phyloP scores from a whole-genome alignment of 2,113 vertebrate genomes.

The Lamprologus lemairii region DNA sequence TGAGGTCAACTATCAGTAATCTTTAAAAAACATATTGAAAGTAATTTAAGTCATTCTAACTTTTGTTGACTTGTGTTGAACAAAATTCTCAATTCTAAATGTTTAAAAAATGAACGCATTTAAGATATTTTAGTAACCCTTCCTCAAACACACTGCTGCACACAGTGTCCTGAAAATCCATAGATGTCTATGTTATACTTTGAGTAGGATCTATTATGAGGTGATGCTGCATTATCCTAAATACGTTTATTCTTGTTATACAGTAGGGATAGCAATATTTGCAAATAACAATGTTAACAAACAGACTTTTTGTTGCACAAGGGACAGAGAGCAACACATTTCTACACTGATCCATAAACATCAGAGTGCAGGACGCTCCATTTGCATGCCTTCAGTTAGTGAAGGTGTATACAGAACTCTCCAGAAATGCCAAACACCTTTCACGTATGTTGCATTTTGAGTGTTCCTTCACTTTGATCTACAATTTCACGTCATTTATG shows the following conservation, averaged over 20 bases:
- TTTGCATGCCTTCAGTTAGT: background rate
- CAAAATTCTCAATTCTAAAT: background rate
- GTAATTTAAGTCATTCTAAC: background rate
- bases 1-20: background rate
- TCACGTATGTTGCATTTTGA: background rate
- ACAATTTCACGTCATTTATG: background rate
- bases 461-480: background rate
- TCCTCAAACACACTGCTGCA: background rate
- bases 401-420: background rate
- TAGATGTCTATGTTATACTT: background rate
- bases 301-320: background rate
- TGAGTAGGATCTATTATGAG: background rate
- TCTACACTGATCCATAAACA: background rate
- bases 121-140: background rate
- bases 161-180: background rate
- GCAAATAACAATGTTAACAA: background rate
- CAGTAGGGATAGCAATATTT: background rate
- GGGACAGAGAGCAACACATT: background rate
- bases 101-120: background rate
- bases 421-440: background rate
- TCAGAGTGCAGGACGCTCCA: background rate
- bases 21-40: background rate
- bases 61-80: background rate
- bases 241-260: background rate
- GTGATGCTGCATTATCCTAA: background rate